These are phyloP conservation scores for Porites divaricata DNA, from an alignment of 92 coral and sea anemone species.

Conservation along the genomic window DNA sequence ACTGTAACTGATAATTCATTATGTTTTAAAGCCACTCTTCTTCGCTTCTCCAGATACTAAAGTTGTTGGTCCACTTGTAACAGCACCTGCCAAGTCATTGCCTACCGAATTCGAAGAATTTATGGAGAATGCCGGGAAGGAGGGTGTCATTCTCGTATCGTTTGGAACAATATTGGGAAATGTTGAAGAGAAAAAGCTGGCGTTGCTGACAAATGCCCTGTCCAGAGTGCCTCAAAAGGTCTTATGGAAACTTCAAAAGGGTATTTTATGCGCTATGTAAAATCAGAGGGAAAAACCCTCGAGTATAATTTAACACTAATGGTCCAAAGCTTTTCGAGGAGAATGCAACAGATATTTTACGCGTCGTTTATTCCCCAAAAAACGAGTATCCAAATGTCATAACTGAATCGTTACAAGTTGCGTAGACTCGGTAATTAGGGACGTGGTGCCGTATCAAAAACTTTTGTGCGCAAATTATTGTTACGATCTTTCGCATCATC, in stretches of 20 bases:
- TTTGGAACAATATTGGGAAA: slow-evolving; percentile 55
- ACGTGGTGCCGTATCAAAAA: no score
- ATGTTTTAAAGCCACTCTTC: no score
- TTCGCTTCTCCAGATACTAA: slow-evolving; percentile 18
- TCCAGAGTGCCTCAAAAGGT: slow-evolving; percentile 54
- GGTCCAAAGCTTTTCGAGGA: no score
- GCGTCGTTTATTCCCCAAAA: no score
- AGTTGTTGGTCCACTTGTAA: slow-evolving; percentile 42
- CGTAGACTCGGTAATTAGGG: no score
- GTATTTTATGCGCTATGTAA: background rate
- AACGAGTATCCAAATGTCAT: no score
- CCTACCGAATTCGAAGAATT: slow-evolving; percentile 46
- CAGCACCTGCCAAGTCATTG: slow-evolving; percentile 49
- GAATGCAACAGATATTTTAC: no score
- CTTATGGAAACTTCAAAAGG: slow-evolving; percentile 54
- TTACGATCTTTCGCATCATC: no score
- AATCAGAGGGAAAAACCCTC: no score
- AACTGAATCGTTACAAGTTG: no score
- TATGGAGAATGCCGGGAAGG: slow-evolving; percentile 44
- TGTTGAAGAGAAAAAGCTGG: slow-evolving; percentile 29
- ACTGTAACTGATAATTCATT: no score
- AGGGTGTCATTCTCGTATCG: slow-evolving; percentile 53
- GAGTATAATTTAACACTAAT: background rate
- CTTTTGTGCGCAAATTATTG: no score
- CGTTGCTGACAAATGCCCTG: slow-evolving; percentile 52